Conservation (phyloP, 2,797 vertebrate genomes). For the Gouania willdenowi region DNA sequence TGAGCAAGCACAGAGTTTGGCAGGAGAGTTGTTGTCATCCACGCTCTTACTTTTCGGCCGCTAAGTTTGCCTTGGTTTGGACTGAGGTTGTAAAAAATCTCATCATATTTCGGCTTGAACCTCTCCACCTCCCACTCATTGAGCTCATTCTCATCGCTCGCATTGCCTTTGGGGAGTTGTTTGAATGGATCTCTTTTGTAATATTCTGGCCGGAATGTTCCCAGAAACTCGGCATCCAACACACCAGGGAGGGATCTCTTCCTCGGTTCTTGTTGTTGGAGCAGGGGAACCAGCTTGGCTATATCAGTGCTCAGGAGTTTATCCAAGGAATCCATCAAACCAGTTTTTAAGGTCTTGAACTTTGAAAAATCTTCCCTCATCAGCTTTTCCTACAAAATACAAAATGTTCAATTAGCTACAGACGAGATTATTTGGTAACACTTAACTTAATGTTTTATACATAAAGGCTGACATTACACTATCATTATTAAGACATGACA, state of each 20-base stretch:
- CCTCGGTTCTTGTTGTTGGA: slow-evolving; percentile 79
- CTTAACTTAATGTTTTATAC: too few relatives aligned
- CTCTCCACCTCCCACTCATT: slow-evolving; percentile 83
- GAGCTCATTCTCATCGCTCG: slow-evolving; percentile 37
- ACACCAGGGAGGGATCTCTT: slow-evolving; percentile 67
- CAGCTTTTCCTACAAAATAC: slow-evolving; percentile 79
- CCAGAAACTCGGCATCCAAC: slow-evolving; percentile 81
- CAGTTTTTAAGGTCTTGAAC: slow-evolving; percentile 84
- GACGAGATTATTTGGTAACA: too few relatives aligned
- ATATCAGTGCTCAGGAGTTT: slow-evolving; percentile 83
- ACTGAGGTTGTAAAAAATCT: slow-evolving; percentile 88
- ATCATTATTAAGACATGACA: too few relatives aligned
- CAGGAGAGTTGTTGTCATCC: slow-evolving; percentile 85
- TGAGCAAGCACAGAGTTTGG: slow-evolving; percentile 86
- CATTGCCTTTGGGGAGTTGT: slow-evolving; percentile 51
- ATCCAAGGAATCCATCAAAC: slow-evolving; percentile 81
- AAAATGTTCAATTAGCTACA: neutral
- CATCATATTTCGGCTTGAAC: slow-evolving; percentile 88
- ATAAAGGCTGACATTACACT: too few relatives aligned
- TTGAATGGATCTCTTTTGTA: slow-evolving; percentile 75
- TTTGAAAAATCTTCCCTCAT: slow-evolving; percentile 85
- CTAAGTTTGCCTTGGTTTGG: slow-evolving; percentile 84
- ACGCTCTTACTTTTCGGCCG: slow-evolving; percentile 82
- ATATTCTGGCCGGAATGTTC: slow-evolving; percentile 74
- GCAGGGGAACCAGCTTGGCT: slow-evolving; percentile 82